Conservation (phyloP, 2,113 vertebrate species). For the Glareola pratincola region DNA sequence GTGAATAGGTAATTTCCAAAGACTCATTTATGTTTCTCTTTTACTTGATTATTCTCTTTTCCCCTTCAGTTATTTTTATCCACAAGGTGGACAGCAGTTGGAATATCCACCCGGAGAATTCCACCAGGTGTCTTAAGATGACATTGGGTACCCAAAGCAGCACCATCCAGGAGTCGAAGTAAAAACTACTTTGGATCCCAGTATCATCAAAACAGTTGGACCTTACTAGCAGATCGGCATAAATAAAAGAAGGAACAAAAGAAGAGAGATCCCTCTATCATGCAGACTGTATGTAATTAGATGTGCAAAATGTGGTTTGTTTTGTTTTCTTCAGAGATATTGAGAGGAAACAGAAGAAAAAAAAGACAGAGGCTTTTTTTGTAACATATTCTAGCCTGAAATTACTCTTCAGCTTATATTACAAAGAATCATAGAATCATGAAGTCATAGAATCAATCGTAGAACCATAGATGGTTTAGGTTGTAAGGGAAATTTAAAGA, state of each 20-base stretch:
- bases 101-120: neutral
- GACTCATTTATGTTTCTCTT: neutral
- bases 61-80: neutral
- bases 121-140: neutral
- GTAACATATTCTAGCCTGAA: neutral
- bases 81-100: neutral
- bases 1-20: neutral
- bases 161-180: neutral
- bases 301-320: neutral
- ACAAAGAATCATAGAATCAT: neutral
- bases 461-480: too few species aligned
- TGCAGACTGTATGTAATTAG: neutral
- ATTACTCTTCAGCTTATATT: neutral
- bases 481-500: neutral
- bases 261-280: neutral
- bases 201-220: neutral
- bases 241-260: neutral
- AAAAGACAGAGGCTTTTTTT: neutral
- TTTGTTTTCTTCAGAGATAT: neutral
- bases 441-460: too few species aligned
- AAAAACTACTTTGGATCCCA: neutral
- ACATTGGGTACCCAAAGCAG: neutral
- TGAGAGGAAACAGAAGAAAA: neutral
- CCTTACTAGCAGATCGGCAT: neutral
- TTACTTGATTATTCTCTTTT: neutral